A percentile compares a stretch with the other conserved stretches of the same genome.
These are phyloP conservation scores for Sitta europaea DNA, from an alignment of 2,113 vertebrate genomes.

Conservation along the genomic window DNA sequence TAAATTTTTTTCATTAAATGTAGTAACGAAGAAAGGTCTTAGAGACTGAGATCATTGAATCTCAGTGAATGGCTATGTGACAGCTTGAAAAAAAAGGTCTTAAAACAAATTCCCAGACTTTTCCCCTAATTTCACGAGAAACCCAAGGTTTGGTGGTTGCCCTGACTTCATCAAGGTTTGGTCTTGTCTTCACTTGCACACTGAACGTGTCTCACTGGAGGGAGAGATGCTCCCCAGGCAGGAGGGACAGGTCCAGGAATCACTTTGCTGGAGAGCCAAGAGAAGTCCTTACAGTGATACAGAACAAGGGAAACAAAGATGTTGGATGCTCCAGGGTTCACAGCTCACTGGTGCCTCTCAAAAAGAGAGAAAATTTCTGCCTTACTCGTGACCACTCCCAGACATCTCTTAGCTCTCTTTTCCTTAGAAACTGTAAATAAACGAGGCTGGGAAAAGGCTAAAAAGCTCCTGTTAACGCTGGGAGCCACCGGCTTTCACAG, in stretches of 20 bases:
- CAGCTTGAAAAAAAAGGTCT: not conserved
- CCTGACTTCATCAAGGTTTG: not conserved
- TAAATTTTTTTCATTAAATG: not conserved
- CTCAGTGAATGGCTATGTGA: not conserved
- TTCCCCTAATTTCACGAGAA: not conserved
- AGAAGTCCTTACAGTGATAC: not conserved
- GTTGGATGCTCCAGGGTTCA: not conserved
- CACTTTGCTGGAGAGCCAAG: not conserved
- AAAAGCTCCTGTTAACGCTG: not conserved
- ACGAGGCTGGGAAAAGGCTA: not conserved
- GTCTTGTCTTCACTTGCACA: not conserved
- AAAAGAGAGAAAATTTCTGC: not conserved
- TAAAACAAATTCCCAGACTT: not conserved
- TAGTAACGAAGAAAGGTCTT: not conserved
- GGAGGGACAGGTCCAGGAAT: not conserved
- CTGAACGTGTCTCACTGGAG: not conserved
- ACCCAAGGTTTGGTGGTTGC: not conserved
- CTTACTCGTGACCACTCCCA: not conserved
- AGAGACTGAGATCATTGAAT: not conserved
- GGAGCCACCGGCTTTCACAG: not conserved
- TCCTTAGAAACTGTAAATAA: not conserved
- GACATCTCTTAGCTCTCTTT: not conserved
- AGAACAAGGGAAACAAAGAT: not conserved
- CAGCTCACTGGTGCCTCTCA: not conserved
- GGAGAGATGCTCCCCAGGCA: not conserved